Conservation (phyloP, 2,797 vertebrate species). For the Crypturellus tataupa region DNA sequence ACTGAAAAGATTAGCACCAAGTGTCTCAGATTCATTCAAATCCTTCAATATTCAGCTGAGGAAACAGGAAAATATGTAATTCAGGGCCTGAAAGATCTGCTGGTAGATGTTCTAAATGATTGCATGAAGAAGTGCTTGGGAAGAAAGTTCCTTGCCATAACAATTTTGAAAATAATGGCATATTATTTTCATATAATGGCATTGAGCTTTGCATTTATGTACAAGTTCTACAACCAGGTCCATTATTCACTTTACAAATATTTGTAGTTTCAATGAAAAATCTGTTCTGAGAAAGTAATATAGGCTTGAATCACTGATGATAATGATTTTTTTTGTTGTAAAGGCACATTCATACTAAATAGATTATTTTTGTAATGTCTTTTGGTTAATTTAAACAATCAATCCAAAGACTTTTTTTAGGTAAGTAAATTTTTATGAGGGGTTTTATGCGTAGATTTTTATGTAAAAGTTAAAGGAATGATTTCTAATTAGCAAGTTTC, state of each 20-base stretch:
- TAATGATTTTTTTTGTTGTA: not conserved
- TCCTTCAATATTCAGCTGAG: constrained; percentile 13
- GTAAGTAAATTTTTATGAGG: not conserved
- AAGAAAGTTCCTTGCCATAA: not conserved
- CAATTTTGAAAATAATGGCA: not conserved
- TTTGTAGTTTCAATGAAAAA: not conserved
- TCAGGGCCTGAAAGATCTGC: not conserved
- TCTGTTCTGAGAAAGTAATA: not conserved
- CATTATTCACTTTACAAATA: not conserved
- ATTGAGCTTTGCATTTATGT: not conserved
- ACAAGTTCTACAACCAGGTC: not conserved
- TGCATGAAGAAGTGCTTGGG: not conserved
- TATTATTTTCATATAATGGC: not conserved
- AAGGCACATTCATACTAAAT: not conserved
- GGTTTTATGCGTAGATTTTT: too few relatives aligned
- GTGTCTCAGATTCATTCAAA: not conserved
- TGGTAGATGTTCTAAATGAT: not conserved
- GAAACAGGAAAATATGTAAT: not conserved
- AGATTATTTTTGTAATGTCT: not conserved
- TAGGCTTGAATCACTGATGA: not conserved
- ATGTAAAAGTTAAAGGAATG: not conserved
- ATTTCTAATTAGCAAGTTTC: not conserved
- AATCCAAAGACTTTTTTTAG: not conserved
- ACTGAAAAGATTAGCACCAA: not conserved
- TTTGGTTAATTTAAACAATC: not conserved